Base-by-base conservation (phyloP, 2,797 vertebrate species). In the Oophaga sylvatica region DNA sequence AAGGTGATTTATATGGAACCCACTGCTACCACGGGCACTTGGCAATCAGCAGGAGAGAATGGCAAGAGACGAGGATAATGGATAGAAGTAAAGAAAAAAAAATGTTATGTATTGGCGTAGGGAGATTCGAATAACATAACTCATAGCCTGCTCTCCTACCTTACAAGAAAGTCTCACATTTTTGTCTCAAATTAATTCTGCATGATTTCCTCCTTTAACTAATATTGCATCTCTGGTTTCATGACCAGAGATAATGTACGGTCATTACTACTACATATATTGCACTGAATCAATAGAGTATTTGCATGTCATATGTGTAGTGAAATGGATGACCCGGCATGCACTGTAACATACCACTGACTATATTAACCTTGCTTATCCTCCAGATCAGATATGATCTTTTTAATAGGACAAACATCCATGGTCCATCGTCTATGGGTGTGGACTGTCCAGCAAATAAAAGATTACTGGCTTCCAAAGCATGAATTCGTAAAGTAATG, bases 361-460 rank as follows among this genome's bases (percentile, higher is more conserved):
- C 62, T 81, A 41, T 20, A 80, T 65, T 65, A 81, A 81, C 80
- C 80, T 81, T 81, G 35, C 22, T 7, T 45, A 12, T 81, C 80
- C 57, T 67, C 80, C 62, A 26, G 65, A 31, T 60, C 22, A 59
- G 53, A 59, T n/a, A 5, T 10, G 35, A 73, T 26, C 10, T 26
- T 26, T 67, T 10, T 26, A 67, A 76, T 3, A 53, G 41, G 29
- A 1, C 26, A 31, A 16, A 20, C 22, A 26, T 56, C 22, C 29
- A 70, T n/a, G 56, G 10, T 16, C 13, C 7, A 7, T 53, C 31
- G 13, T 56, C 26, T 68, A 82, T 82, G 45, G 80, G 63, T 82
- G 45, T 70, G 81, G 65, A 35, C 19, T 35, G 78, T 20, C 19
- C 5, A 20, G 57, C 29, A 31, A 29, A 41, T 62, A 6, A 9